Evolutionary conservation across 2,113 vertebrate species (phyloP).

Genomic region (Antechinus flavipes): DNA sequence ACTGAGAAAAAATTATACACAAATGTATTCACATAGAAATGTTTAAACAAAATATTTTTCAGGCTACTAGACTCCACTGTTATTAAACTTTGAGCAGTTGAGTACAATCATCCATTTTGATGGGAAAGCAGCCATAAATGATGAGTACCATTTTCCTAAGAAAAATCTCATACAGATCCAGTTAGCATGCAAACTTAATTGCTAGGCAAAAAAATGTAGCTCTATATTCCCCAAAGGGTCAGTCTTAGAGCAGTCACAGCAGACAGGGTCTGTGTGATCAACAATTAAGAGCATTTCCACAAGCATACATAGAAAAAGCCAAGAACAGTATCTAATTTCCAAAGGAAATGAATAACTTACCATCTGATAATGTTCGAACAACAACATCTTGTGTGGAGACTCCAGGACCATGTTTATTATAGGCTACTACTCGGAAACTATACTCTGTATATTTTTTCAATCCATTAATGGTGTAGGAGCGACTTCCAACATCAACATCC

Average conservation of each 20-base stretch:
- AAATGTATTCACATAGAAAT: neutral
- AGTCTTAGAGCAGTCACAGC: constrained; percentile 1
- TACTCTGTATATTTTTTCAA: constrained; percentile 97
- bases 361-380: constrained; percentile 92
- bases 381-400: constrained; percentile 95
- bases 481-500: constrained; percentile 91
- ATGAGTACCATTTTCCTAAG: neutral
- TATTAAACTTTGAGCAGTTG: neutral
- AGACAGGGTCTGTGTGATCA: neutral
- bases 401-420: constrained; percentile 96
- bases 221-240: neutral
- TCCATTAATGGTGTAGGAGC: constrained; percentile 89
- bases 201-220: neutral
- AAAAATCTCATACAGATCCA: neutral
- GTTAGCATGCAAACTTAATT: neutral
- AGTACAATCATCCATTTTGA: neutral
- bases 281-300: neutral
- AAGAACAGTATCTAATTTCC: neutral
- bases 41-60: too few species aligned
- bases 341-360: constrained; percentile 82
- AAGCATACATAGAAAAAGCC: neutral
- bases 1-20: neutral
- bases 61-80: neutral
- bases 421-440: constrained; percentile 96
- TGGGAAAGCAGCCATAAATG: neutral